A percentile compares a stretch with the other conserved stretches of the same genome.
phyloP scores from a whole-genome alignment of 2,888 invertebrate genomes.

The Aporophyla lueneburgensis region DNA sequence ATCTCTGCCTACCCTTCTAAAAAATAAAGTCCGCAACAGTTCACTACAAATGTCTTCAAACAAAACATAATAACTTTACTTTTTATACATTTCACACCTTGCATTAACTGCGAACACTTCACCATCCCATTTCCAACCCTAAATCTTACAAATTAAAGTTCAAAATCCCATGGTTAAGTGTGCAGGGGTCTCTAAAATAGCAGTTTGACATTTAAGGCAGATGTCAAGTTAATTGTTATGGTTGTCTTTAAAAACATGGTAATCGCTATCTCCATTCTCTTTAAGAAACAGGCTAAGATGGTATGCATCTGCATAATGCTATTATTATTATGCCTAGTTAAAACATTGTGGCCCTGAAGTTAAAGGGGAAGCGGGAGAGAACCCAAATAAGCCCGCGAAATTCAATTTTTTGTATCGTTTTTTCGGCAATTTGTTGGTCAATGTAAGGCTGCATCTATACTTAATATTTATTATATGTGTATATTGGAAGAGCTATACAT shows the following conservation, averaged over 20 bases:
- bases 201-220: conserved; percentile 42
- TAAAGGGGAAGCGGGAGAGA: no score
- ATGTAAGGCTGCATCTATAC: no score
- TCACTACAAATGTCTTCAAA: conserved; percentile 30
- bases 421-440: no score
- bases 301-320: conserved; percentile 17
- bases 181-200: conserved; percentile 13
- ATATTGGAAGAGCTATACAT: no score
- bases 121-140: conserved; percentile 6
- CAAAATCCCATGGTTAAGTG: background rate
- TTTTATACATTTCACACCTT: conserved; percentile 42
- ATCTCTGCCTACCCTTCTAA: background rate
- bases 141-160: rapidly evolving
- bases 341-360: background rate
- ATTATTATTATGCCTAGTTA: conserved; percentile 4
- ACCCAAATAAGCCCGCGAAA: no score
- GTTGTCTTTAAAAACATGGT: conserved; percentile 22
- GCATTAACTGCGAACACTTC: background rate
- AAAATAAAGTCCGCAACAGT: background rate
- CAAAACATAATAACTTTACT: conserved; percentile 16
- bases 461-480: no score
- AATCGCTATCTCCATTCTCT: background rate
- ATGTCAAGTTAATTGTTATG: conserved; percentile 42
- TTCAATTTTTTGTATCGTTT: no score
- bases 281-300: conserved; percentile 16